Base-by-base conservation (phyloP, 2,113 vertebrate species). In the Phocoena sinus region DNA sequence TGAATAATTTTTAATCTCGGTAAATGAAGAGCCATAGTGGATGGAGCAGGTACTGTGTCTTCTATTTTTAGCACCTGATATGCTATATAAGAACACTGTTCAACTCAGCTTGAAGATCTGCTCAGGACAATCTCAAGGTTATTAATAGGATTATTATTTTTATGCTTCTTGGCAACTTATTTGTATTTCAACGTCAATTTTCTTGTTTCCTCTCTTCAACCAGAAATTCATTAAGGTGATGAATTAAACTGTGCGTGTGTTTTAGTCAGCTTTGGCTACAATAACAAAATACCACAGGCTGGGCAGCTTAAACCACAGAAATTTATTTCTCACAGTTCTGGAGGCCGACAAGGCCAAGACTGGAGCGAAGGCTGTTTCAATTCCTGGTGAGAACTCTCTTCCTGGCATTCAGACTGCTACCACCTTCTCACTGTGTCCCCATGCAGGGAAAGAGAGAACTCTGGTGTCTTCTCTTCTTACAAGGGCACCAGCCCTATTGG, bases 141-240 rank as follows among this genome's bases (percentile, higher is more conserved):
- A 50, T 36, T 36, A 44, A 31, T 28, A 83, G 31, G 15, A 85
- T n/a, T 76, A 33, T 71, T 5, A 47, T 58, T 73, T 91, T 76
- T 60, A 44, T 23, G 25, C 14, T 84, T 53, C 6, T 36, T 21
- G 10, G 71, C 10, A 77, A 68, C 6, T 71, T 82, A 44, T 26
- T 80, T 88, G 20, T 67, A 85, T 79, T 91, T 33, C 67, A 82
- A 13, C 41, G 63, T 94, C 62, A 85, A 20, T 47, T 88, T 82
- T 82, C 15, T 50, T 65, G 83, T 65, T 86, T 87, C 28, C 12
- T 47, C 1, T 70, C 47, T 50, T 93, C 20, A 23, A 20, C 9
- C 50, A 65, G 44, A 80, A 65, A 21, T 79, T 47, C 92, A 63
- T 12, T 67, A 84, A 79, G 14, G n/a, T 74, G 67, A 92, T 18